Percentiles rank a stretch among this genome's conserved stretches.
Conservation (phyloP, 2,797 vertebrate genomes). For the Sebastes diploproa region DNA sequence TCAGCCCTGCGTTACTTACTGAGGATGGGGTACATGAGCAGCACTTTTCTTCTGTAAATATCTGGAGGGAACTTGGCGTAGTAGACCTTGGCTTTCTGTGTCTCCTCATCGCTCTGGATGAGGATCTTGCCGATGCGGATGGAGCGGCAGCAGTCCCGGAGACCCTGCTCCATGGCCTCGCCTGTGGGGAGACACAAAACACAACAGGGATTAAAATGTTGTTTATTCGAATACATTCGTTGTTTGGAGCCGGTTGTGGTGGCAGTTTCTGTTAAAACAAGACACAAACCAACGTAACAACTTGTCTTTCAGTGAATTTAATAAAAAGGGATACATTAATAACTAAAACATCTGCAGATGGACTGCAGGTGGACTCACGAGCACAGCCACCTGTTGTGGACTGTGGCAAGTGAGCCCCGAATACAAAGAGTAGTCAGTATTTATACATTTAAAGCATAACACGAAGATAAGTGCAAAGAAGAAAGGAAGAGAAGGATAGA, state of each 20-base stretch:
- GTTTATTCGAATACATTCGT: background rate
- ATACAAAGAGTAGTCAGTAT: no score
- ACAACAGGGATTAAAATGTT: background rate
- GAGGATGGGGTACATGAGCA: constrained; percentile 97
- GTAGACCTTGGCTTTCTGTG: constrained; percentile 96
- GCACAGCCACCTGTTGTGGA: no score
- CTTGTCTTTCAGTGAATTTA: no score
- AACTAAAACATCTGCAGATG: no score
- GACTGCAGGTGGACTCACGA: no score
- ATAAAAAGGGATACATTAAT: no score
- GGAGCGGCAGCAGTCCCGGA: constrained; percentile 93
- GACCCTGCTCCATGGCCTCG: constrained; percentile 97
- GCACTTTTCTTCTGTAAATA: constrained; percentile 94
- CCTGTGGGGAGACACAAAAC: constrained; percentile 73
- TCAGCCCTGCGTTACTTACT: constrained; percentile 84
- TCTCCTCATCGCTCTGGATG: constrained; percentile 98
- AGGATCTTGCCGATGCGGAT: constrained; percentile 98
- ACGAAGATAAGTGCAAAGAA: no score
- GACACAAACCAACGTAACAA: no score
- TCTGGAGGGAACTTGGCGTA: constrained; percentile 98
- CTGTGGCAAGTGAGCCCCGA: no score
- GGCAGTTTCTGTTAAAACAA: no score
- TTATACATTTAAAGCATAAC: no score
- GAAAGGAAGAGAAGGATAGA: no score
- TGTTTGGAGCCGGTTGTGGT: background rate